phyloP scores from a whole-genome alignment of 2,113 vertebrate genomes.

The Glaucidium brasilianum region DNA sequence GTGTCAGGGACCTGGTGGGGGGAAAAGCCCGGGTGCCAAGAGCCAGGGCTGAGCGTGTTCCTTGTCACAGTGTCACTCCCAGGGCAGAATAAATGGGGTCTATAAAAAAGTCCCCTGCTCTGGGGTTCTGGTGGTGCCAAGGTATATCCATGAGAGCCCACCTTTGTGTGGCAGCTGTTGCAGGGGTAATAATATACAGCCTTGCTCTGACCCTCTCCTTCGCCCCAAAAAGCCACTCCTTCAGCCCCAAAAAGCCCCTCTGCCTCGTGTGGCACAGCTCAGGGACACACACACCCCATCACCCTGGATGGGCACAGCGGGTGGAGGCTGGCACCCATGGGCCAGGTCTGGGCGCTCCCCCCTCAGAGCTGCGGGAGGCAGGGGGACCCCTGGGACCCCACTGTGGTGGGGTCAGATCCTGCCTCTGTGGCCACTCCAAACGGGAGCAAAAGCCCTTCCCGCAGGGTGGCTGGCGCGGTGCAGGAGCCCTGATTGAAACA shows the following conservation, averaged over 20 bases:
- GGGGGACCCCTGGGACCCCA: neutral
- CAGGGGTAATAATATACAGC: neutral
- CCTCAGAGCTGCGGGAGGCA: neutral
- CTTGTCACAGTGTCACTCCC: neutral
- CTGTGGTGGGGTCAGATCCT: accelerated
- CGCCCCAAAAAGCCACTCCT: neutral
- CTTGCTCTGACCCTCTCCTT: neutral
- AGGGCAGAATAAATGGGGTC: neutral
- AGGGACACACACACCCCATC: no score
- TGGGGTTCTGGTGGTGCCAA: neutral
- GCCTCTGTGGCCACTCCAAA: accelerated
- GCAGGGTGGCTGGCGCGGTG: accelerated
- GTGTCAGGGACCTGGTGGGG: accelerated
- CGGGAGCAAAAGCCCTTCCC: neutral
- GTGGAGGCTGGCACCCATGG: accelerated
- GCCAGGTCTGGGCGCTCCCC: neutral
- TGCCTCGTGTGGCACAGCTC: neutral
- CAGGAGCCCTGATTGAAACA: constrained; percentile 11
- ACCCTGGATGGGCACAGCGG: accelerated
- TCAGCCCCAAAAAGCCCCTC: neutral
- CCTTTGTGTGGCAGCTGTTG: accelerated
- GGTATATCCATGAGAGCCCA: accelerated
- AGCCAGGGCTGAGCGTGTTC: neutral
- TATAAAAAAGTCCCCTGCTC: neutral
- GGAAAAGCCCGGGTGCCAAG: neutral